Evolutionary conservation across 2,888 invertebrate species (phyloP), one percentile per base, ranked within the genome.

Genomic region (Epinotia nisella): DNA sequence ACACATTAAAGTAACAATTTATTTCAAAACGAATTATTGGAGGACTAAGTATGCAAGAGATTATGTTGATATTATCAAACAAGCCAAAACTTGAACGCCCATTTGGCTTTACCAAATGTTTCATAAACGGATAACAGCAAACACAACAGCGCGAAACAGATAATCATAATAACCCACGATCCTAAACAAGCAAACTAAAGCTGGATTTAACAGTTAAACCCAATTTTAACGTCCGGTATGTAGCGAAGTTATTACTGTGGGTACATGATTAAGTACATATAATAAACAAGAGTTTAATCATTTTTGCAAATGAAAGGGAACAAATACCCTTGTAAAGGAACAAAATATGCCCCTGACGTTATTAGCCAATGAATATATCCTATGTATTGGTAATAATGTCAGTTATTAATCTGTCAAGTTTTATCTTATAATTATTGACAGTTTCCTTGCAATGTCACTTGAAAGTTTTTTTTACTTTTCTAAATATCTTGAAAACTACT

Each of bases 171-270:
- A 77, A 76, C 70, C 67, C 67, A 55, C 24, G 66, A 67, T 75
- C 79, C 81, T 80, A 79, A 79, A 78, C 79, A 81, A 79, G 77
- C 79, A 69, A 68, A 70, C 77, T 72, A 80, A 80, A 83, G 79
- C 80, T 76, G 77, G 77, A 78, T 76, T 81, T 73, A 79, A 76
- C 76, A 74, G 74, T 55, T 64, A 62, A 68, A 69, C 67, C 61
- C 56, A 74, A 65, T 67, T 73, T 70, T 59, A 70, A 70, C 68
- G 49, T 49, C 60, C 60, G 11, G 64, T 64, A 55, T 45, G 55
- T 62, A 59, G 58, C 45, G 45, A 70, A 65, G 65, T 70, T 35
- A 70, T 69, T 58, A 67, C 74, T 60, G 68, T 66, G 56, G 17
- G 17, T 35, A 10, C 56, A 39, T 35, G 39, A 61, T 39, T 62